phyloP scores from a whole-genome alignment of 2,797 vertebrate genomes.

The Tenualosa ilisha region DNA sequence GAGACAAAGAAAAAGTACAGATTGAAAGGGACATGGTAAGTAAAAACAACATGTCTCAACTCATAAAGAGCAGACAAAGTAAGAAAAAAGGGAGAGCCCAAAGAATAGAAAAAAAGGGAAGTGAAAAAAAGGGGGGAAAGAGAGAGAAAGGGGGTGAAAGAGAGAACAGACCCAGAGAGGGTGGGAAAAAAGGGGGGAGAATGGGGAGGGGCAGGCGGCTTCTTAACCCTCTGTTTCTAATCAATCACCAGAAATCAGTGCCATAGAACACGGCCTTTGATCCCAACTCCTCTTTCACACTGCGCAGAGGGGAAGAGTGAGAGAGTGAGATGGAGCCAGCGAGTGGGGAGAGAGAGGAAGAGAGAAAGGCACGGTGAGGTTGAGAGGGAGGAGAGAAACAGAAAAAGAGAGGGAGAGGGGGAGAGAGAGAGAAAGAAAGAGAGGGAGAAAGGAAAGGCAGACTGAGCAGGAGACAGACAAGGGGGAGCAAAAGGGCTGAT shows the following conservation, averaged over 20 bases:
- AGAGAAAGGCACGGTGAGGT: constrained; percentile 6
- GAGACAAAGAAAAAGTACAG: not conserved
- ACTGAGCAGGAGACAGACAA: constrained; percentile 28
- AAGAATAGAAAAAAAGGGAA: not conserved
- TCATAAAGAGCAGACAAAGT: not conserved
- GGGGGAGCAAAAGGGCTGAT: not conserved
- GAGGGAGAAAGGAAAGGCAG: constrained; percentile 55
- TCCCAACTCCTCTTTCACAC: constrained; percentile 87
- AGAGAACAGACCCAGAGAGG: not conserved
- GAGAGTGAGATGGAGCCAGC: constrained; percentile 53
- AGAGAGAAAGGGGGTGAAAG: not conserved
- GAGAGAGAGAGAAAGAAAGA: constrained; percentile 64
- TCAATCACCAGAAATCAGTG: constrained; percentile 93
- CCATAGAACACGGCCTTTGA: constrained; percentile 88
- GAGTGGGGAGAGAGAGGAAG: constrained; percentile 30
- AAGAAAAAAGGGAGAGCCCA: not conserved
- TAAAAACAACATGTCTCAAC: not conserved
- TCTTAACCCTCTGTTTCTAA: constrained; percentile 87
- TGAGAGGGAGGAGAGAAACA: not conserved
- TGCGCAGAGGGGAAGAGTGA: constrained; percentile 54
- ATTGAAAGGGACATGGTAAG: not conserved
- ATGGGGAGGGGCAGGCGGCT: constrained; percentile 25
- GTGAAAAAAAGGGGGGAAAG: not conserved
- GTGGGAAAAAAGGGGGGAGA: constrained; percentile 45
- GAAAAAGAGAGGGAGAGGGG: constrained; percentile 55